Evolutionary conservation across 2,888 invertebrate genomes (phyloP).

Genomic region (Eulithis testata): DNA sequence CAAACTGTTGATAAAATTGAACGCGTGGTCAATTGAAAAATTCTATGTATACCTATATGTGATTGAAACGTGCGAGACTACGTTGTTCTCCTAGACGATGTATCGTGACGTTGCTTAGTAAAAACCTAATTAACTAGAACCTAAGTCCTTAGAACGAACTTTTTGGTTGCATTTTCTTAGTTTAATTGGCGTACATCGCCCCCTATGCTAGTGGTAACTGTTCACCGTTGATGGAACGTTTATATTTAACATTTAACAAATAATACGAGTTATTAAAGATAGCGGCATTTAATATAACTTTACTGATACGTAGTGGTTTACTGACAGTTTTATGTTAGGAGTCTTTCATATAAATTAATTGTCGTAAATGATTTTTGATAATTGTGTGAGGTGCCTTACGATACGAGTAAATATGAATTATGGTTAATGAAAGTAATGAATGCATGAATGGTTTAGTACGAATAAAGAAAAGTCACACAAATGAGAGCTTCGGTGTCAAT

Average conservation of each 20-base stretch:
- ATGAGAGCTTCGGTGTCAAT: slow-evolving; percentile 20
- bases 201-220: slow-evolving; percentile 80
- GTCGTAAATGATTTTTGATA: slow-evolving; percentile 37
- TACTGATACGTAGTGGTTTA: slow-evolving; percentile 68
- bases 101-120: slow-evolving; percentile 59
- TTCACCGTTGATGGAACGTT: slow-evolving; percentile 84
- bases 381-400: slow-evolving; percentile 25
- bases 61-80: slow-evolving; percentile 41
- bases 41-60: slow-evolving; percentile 19
- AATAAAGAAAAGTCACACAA: slow-evolving; percentile 27
- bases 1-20: slow-evolving; percentile 6
- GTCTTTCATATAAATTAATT: slow-evolving; percentile 38
- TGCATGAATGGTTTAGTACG: slow-evolving; percentile 6
- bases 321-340: slow-evolving; percentile 58
- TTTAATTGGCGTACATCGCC: slow-evolving; percentile 67
- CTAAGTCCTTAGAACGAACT: slow-evolving; percentile 84
- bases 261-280: slow-evolving; percentile 66
- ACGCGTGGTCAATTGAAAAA: slow-evolving; percentile 4
- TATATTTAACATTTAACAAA: slow-evolving; percentile 73
- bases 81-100: slow-evolving; percentile 45
- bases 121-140: slow-evolving; percentile 72
- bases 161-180: slow-evolving; percentile 83
- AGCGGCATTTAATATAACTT: slow-evolving; percentile 64
- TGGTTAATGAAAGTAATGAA: slow-evolving; percentile 33
- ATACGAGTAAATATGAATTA: slow-evolving; percentile 31